Evolutionary conservation across 2,797 vertebrate genomes (phyloP).

Genomic region (Malurus splendens): DNA sequence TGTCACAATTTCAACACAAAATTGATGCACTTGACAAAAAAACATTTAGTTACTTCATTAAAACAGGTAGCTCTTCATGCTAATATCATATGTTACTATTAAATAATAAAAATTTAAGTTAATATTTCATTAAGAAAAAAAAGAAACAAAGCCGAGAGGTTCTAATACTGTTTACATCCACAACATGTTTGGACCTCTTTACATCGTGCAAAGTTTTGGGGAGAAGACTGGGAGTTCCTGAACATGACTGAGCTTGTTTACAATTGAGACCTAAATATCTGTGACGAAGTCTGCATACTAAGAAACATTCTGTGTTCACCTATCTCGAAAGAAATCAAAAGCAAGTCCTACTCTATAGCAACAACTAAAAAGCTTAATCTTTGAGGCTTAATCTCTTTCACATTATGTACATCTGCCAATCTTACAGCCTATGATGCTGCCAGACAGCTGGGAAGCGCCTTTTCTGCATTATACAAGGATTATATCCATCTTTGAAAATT

Average conservation of each 20-base stretch:
- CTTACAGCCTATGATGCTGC: background rate
- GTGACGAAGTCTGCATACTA: background rate
- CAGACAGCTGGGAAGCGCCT: background rate
- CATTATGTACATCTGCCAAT: background rate
- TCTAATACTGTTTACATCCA: background rate
- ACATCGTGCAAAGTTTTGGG: background rate
- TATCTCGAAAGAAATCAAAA: background rate
- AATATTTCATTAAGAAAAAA: background rate
- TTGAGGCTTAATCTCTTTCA: background rate
- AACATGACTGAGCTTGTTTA: background rate
- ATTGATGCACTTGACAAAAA: background rate
- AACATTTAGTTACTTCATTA: background rate
- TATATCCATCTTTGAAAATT: background rate
- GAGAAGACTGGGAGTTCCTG: background rate
- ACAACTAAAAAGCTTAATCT: background rate
- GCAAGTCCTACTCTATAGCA: background rate
- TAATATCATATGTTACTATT: background rate
- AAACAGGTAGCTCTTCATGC: background rate
- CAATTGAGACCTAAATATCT: background rate
- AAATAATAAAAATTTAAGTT: background rate
- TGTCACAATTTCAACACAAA: background rate
- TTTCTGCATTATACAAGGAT: background rate
- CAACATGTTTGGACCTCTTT: background rate
- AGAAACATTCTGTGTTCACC: background rate
- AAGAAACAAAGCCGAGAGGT: background rate